Conservation (phyloP, 2,797 vertebrate species). For the Lacerta agilis region DNA sequence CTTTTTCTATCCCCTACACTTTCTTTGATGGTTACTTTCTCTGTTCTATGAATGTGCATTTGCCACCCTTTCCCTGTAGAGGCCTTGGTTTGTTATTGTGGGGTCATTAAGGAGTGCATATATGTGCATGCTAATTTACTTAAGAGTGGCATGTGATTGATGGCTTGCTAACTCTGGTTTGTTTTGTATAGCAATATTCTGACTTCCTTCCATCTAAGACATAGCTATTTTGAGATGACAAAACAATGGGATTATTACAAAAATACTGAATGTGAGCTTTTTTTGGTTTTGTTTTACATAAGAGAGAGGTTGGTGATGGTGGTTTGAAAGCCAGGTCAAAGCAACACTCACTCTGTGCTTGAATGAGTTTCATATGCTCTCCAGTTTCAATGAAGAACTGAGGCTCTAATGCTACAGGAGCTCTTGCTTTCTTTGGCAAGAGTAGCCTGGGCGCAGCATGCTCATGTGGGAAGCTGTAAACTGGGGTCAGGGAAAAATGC, state of each 20-base stretch:
- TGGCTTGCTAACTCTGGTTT: conserved; percentile 47
- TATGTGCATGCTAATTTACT: conserved; percentile 52
- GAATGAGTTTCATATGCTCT: conserved; percentile 38
- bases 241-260: conserved; percentile 31
- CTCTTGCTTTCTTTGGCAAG: conserved; percentile 65
- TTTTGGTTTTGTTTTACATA: conserved; percentile 18
- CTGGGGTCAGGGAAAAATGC: conserved; percentile 41
- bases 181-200: conserved; percentile 54
- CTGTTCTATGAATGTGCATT: conserved; percentile 50
- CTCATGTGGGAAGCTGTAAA: conserved; percentile 56
- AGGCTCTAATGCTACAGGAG: conserved; percentile 43
- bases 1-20: background rate
- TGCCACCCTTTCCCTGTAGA: conserved; percentile 43
- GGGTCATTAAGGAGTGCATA: conserved; percentile 62
- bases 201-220: conserved; percentile 7
- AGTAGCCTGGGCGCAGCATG: conserved; percentile 35
- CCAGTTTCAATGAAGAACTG: conserved; percentile 51
- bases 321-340: conserved; percentile 23
- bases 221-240: conserved; percentile 38
- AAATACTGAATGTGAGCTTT: background rate
- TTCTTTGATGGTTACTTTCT: conserved; percentile 39
- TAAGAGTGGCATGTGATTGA: conserved; percentile 57
- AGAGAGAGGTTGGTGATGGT: background rate
- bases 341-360: background rate
- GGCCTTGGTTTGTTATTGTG: conserved; percentile 61